Percentiles rank a stretch among this genome's conserved stretches.
Evolutionary conservation across 2,797 vertebrate species (phyloP).

Genomic region (Oceanodroma leucorhoa): DNA sequence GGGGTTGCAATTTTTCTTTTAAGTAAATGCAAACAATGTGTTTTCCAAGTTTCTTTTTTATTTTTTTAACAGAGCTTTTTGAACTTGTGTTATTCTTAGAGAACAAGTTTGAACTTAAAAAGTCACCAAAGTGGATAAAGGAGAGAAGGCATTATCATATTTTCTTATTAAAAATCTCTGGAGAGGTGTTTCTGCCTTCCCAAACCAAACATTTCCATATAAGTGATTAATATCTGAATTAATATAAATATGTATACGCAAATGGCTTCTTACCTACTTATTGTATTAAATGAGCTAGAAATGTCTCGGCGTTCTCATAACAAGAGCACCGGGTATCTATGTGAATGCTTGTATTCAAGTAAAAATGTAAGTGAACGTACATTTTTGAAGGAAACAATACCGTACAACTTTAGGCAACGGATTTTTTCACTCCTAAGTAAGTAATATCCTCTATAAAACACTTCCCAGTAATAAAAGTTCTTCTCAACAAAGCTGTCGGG

Average conservation of each 20-base stretch:
- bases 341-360: neutral
- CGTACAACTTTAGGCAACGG: slow-evolving; percentile 22
- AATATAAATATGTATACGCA: neutral
- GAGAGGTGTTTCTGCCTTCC: slow-evolving; percentile 6
- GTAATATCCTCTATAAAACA: slow-evolving; percentile 18
- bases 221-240: slow-evolving; percentile 47
- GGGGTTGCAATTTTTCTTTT: neutral
- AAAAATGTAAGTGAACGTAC: neutral
- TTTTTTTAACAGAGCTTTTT: neutral
- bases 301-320: neutral
- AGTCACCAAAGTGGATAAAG: neutral
- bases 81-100: neutral
- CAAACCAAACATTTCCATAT: slow-evolving; percentile 45
- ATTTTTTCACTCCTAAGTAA: slow-evolving; percentile 9
- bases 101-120: slow-evolving; percentile 13
- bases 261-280: slow-evolving; percentile 14
- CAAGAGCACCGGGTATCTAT: neutral
- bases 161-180: slow-evolving; percentile 12
- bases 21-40: neutral
- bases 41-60: neutral
- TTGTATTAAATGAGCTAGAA: neutral
- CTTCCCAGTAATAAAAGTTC: slow-evolving; percentile 37
- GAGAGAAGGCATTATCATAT: neutral
- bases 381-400: neutral
- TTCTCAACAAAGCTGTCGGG: neutral